Conservation (phyloP, 2,113 vertebrate genomes). For the Micromys minutus region DNA sequence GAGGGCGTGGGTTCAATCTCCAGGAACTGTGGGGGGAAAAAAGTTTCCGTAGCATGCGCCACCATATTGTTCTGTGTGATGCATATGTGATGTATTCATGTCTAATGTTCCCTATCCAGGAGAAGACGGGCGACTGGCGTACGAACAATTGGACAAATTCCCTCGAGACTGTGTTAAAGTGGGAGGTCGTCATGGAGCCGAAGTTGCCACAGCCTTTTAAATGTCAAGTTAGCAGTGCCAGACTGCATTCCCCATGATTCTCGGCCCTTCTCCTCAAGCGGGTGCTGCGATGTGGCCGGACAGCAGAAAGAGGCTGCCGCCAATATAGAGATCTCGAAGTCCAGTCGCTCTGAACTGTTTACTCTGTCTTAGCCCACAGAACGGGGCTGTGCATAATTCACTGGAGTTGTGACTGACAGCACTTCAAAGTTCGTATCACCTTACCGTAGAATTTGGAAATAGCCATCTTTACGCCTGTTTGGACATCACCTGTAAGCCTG, state of each 20-base stretch:
- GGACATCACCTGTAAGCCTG: constrained; percentile 73
- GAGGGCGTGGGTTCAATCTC: neutral
- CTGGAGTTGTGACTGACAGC: neutral
- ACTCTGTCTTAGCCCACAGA: constrained; percentile 46
- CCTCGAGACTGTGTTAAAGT: constrained; percentile 89
- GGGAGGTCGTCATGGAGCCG: constrained; percentile 88
- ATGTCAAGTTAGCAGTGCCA: constrained; percentile 12
- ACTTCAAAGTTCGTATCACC: constrained; percentile 45
- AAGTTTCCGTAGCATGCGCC: neutral
- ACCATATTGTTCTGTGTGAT: neutral
- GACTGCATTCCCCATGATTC: neutral
- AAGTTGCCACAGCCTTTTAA: constrained; percentile 92
- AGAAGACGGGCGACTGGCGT: constrained; percentile 95
- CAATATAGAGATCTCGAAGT: constrained; percentile 16
- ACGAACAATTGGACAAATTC: constrained; percentile 94
- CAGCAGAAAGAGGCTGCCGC: neutral
- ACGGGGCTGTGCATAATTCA: neutral
- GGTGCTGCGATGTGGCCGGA: constrained; percentile 62
- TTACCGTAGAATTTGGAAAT: constrained; percentile 67
- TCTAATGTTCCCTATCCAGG: constrained; percentile 83
- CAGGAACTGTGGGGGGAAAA: neutral
- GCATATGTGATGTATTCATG: neutral
- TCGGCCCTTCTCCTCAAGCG: neutral
- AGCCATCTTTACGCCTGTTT: constrained; percentile 73
- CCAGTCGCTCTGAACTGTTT: neutral